phyloP scores from a whole-genome alignment of 2,888 invertebrate species.

The Anoplius nigerrimus region DNA sequence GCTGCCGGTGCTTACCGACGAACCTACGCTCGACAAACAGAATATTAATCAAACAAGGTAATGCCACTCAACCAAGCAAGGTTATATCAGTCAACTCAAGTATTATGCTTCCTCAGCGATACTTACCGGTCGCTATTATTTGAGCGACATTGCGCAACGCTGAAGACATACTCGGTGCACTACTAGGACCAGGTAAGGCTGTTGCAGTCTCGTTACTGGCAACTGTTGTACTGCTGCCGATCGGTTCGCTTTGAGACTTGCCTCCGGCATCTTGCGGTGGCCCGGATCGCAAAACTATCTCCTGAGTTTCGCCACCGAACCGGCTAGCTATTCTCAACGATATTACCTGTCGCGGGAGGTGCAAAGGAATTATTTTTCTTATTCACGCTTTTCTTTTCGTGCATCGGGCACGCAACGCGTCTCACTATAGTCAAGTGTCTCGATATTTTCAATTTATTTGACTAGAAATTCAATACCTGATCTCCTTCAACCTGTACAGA shows the following conservation, averaged over 20 bases:
- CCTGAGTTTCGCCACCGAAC: conserved; percentile 82
- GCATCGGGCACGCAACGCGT: too few species aligned
- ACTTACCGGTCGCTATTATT: conserved; percentile 70
- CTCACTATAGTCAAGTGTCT: too few species aligned
- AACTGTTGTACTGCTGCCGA: conserved; percentile 58
- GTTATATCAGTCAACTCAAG: too few species aligned
- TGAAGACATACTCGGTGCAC: conserved; percentile 68
- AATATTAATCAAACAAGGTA: too few species aligned
- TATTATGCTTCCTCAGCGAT: background rate
- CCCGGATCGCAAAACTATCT: conserved; percentile 81
- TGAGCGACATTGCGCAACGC: conserved; percentile 71
- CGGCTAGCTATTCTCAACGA: conserved; percentile 81
- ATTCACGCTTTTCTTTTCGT: background rate
- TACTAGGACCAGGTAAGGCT: conserved; percentile 71
- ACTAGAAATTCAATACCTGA: conserved; percentile 78
- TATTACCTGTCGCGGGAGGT: conserved; percentile 74
- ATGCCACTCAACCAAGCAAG: too few species aligned
- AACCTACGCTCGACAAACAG: conserved; percentile 58
- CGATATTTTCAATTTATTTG: too few species aligned
- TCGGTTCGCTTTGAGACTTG: conserved; percentile 67
- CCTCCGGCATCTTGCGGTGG: conserved; percentile 72
- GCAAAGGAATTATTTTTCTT: conserved; percentile 21
- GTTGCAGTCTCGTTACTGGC: conserved; percentile 61
- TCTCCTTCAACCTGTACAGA: conserved; percentile 96
- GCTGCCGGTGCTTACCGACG: conserved; percentile 50